Percentiles rank a stretch among this genome's conserved stretches.
Conservation (phyloP, 2,888 invertebrate species). For the Agrotis ipsilon region DNA sequence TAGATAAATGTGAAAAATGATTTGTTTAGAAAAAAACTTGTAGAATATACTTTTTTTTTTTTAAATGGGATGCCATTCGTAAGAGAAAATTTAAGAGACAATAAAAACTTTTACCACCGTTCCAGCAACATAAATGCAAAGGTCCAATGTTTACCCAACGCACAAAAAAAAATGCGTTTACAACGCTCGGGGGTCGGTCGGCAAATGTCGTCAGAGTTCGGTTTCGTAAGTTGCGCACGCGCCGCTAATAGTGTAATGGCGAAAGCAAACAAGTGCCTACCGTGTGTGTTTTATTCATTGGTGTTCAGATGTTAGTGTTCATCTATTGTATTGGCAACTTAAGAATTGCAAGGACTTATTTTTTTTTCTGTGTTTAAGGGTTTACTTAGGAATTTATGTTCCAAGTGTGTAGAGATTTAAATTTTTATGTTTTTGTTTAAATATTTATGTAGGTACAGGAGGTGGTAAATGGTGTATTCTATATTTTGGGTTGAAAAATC, state of each 20-base stretch:
- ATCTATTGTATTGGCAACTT: conserved; percentile 25
- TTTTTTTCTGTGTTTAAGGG: neutral
- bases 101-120: conserved; percentile 30
- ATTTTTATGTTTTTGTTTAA: conserved; percentile 12
- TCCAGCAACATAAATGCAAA: conserved; percentile 27
- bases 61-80: too few relatives aligned
- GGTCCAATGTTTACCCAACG: conserved; percentile 54
- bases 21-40: neutral
- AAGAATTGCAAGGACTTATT: conserved; percentile 23
- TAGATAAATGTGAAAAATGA: neutral
- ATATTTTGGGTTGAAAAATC: too few relatives aligned
- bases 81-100: neutral
- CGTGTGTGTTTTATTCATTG: conserved; percentile 71
- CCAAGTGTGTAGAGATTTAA: neutral
- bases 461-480: conserved; percentile 21
- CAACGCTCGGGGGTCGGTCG: conserved; percentile 54
- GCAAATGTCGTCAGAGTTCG: conserved; percentile 63
- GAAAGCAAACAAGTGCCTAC: conserved; percentile 75
- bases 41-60: neutral
- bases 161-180: conserved; percentile 60
- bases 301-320: conserved; percentile 45
- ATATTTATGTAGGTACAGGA: neutral
- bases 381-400: neutral
- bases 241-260: conserved; percentile 71
- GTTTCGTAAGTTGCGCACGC: conserved; percentile 76